Evolutionary conservation across 2,888 invertebrate genomes (phyloP).

Genomic region (Nomada ruficornis): DNA sequence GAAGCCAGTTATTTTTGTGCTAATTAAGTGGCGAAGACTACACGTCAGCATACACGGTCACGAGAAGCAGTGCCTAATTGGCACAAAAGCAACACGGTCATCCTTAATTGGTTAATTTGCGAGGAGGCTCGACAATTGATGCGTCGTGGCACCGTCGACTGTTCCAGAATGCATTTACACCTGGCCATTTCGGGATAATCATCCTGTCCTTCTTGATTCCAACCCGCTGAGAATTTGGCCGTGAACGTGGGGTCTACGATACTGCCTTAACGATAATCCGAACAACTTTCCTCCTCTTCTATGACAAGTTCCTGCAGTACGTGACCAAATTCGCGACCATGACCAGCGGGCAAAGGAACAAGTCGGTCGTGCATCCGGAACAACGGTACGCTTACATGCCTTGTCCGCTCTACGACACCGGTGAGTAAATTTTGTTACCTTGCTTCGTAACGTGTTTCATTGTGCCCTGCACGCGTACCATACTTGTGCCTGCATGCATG

Average conservation of each 20-base stretch:
- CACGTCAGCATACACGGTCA: slow-evolving; percentile 33
- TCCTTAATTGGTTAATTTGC: slow-evolving; percentile 72
- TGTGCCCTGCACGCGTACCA: too few relatives aligned
- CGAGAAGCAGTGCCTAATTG: slow-evolving; percentile 70
- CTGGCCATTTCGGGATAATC: slow-evolving; percentile 52
- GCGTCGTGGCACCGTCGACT: slow-evolving; percentile 22
- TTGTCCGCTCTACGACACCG: slow-evolving; percentile 79
- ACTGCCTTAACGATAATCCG: slow-evolving; percentile 75
- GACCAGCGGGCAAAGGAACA: slow-evolving; percentile 79
- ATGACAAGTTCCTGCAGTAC: slow-evolving; percentile 80
- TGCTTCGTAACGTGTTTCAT: background rate
- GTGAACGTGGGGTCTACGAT: slow-evolving; percentile 12
- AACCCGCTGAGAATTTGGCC: background rate
- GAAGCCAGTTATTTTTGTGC: slow-evolving; percentile 74
- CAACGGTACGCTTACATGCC: slow-evolving; percentile 81
- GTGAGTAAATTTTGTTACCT: slow-evolving; percentile 67
- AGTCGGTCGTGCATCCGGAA: slow-evolving; percentile 74
- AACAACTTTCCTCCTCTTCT: slow-evolving; percentile 76
- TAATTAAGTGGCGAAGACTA: slow-evolving; percentile 74
- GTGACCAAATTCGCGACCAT: slow-evolving; percentile 79
- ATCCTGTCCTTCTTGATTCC: background rate
- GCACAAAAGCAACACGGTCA: slow-evolving; percentile 59
- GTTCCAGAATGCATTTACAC: slow-evolving; percentile 55
- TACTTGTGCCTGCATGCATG: background rate
- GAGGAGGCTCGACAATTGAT: slow-evolving; percentile 35